These are phyloP conservation scores for Antheraea assamensis DNA, from an alignment of 2,888 invertebrate genomes.

Conservation along the genomic window DNA sequence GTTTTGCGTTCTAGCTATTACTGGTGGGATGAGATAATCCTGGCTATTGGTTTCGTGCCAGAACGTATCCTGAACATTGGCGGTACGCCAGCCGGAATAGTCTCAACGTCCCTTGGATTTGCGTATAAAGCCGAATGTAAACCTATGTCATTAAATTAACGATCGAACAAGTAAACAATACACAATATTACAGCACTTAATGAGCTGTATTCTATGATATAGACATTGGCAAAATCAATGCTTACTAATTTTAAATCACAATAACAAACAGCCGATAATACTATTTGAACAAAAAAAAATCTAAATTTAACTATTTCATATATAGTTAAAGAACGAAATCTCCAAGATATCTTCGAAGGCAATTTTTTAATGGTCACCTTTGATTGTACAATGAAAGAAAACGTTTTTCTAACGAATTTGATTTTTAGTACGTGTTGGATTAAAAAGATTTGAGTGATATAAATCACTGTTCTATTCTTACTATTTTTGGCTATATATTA, in stretches of 20 bases:
- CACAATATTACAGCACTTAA: neutral
- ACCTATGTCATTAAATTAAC: constrained; percentile 43
- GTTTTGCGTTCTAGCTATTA: constrained; percentile 45
- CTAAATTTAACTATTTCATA: too few relatives aligned
- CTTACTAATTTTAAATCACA: neutral
- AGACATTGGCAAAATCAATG: neutral
- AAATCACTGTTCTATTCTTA: too few relatives aligned
- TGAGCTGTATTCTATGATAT: neutral
- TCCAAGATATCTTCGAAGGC: too few relatives aligned
- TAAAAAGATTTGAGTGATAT: too few relatives aligned
- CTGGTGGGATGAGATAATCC: constrained; percentile 58
- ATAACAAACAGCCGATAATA: too few relatives aligned
- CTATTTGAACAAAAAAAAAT: too few relatives aligned
- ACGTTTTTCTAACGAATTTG: too few relatives aligned
- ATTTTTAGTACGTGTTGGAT: too few relatives aligned
- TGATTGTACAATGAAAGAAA: too few relatives aligned
- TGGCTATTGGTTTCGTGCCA: constrained; percentile 65
- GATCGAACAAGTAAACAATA: constrained; percentile 24
- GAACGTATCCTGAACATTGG: constrained; percentile 60
- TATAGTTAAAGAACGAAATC: too few relatives aligned
- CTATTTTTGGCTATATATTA: too few relatives aligned
- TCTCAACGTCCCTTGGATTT: constrained; percentile 53
- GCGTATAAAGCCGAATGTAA: constrained; percentile 44
- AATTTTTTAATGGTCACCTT: too few relatives aligned
- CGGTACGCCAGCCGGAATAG: constrained; percentile 63